Base-by-base conservation (phyloP, 2,797 vertebrate species). In the Chanos chanos region DNA sequence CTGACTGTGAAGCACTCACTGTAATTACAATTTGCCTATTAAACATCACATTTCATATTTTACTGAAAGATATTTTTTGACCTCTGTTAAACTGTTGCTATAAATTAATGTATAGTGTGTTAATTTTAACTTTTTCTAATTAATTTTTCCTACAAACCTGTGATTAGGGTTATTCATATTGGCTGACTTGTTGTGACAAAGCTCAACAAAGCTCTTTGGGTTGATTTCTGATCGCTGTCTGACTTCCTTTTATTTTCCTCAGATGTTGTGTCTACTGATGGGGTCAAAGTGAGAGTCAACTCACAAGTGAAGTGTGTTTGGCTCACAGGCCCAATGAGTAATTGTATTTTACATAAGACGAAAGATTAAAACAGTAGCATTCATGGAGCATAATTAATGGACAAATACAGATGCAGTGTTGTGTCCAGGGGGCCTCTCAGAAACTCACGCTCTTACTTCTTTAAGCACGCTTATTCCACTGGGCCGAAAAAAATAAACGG, bases 331-430 rank as follows among this genome's bases (percentile, higher is more conserved):
- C 73, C 61, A 64, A 49, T 27, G 57, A 68, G 71, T 76, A 79
- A 80, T 74, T 78, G 72, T 63, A 43, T 66, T 61, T 66, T 73
- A 58, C 75, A 73, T 54, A 65, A 64, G 48, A 60, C n/a, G 66
- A 43, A 36, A 60, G 43, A 22, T 51, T 31, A 41, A 75, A 73
- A 70, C 68, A 77, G 76, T 72, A 60, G 40, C 28, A 60, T 71
- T 77, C 74, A 52, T 57, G 31, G 72, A 59, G 45, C 59, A 71
- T 77, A 77, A 81, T 77, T 73, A 77, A 76, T 73, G 21, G 59
- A 60, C 66, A 61, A 60, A 75, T 69, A 66, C 40, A 64, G 61
- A 73, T 69, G 49, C 13, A 21, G 47, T 55, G 48, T 16, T 24
- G 55, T 39, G 31, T 69, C 60, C 61, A 34, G 41, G 37, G 43